Percentiles rank a stretch among this genome's conserved stretches.
Conservation (phyloP, 2,888 invertebrate genomes). For the Nudaria mundana region DNA sequence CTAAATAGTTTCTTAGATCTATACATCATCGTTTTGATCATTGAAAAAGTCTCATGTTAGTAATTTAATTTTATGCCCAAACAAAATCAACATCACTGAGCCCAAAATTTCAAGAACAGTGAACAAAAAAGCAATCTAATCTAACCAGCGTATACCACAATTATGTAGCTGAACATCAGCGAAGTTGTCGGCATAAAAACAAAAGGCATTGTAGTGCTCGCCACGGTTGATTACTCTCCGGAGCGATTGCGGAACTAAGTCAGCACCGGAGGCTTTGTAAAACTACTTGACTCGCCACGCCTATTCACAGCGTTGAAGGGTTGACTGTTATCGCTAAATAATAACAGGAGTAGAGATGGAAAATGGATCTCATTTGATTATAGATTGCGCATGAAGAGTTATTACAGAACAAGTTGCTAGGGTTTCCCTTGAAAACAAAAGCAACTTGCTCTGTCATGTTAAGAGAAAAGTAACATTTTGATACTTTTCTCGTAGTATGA, state of each 20-base stretch:
- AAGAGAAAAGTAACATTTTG: too few species aligned
- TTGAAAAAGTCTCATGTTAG: too few species aligned
- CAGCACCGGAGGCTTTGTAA: conserved; percentile 24
- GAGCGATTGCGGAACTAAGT: conserved; percentile 39
- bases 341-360: background rate
- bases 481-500: too few species aligned
- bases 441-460: too few species aligned
- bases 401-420: background rate
- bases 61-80: too few species aligned
- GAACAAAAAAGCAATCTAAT: conserved; percentile 4
- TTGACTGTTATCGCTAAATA: conserved; percentile 11
- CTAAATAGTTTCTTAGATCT: too few species aligned
- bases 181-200: conserved; percentile 38
- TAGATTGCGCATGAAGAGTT: background rate
- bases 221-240: conserved; percentile 48
- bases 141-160: conserved; percentile 7
- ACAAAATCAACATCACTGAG: background rate
- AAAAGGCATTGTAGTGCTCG: conserved; percentile 42
- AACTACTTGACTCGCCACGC: conserved; percentile 31
- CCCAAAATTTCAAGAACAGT: conserved; percentile 3
- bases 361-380: background rate
- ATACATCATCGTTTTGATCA: too few species aligned
- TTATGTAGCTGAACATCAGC: conserved; percentile 10
- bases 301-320: conserved; percentile 16
- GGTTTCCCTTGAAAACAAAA: conserved; percentile 13